Evolutionary conservation across 2,113 vertebrate species (phyloP).

Genomic region (Gambusia affinis): DNA sequence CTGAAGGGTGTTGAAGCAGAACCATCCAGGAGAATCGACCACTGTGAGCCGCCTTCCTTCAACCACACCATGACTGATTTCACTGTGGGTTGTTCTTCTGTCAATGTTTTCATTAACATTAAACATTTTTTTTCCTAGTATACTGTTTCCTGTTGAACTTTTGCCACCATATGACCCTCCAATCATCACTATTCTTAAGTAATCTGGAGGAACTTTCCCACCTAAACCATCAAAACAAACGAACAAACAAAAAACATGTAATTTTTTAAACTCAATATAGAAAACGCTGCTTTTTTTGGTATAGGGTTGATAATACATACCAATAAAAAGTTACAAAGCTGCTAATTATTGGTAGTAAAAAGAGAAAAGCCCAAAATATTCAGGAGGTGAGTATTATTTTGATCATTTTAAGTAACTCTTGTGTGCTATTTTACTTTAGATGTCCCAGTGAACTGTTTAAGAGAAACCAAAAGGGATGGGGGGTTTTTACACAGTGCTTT

Average conservation of each 20-base stretch:
- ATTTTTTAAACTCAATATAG: no score
- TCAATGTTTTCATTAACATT: not conserved
- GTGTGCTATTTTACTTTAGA: no score
- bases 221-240: not conserved
- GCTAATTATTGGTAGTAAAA: no score
- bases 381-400: no score
- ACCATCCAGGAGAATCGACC: conserved; percentile 28
- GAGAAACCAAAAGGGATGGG: accelerated
- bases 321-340: no score
- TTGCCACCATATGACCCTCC: not conserved
- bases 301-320: no score
- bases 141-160: not conserved
- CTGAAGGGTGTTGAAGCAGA: conserved; percentile 9
- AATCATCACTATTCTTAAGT: conserved; percentile 17
- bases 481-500: no score
- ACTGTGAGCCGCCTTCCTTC: conserved; percentile 9
- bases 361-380: no score
- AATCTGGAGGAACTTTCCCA: not conserved
- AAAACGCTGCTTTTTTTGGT: no score
- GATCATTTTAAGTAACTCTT: no score
- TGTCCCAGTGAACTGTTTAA: no score
- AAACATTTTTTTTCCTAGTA: conserved; percentile 18
- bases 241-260: no score
- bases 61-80: not conserved
- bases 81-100: conserved; percentile 1